phyloP scores from a whole-genome alignment of 1,140 invertebrate genomes.

The Helicorthomorpha holstii region DNA sequence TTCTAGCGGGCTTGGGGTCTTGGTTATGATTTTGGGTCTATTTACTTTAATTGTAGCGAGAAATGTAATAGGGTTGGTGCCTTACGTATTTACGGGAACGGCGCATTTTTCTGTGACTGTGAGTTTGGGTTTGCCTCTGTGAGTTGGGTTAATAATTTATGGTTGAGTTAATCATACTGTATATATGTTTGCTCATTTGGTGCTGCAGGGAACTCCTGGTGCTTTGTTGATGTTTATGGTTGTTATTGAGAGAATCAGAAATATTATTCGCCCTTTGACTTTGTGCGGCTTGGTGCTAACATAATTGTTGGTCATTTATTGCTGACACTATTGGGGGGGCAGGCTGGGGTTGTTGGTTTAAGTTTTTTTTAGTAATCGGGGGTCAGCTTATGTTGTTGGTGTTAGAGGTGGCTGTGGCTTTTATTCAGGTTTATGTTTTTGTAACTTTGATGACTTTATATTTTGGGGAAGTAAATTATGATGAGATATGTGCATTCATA shows the following conservation, averaged over 20 bases:
- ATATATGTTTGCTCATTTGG: slow-evolving; percentile 39
- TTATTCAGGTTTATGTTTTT: slow-evolving; percentile 39
- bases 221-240: slow-evolving; percentile 31
- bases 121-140: slow-evolving; percentile 34
- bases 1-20: slow-evolving; percentile 1
- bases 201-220: slow-evolving; percentile 36
- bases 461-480: too few relatives aligned
- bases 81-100: too few relatives aligned
- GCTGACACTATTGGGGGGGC: slow-evolving; percentile 32
- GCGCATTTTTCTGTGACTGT: slow-evolving; percentile 35
- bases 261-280: slow-evolving; percentile 42
- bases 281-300: slow-evolving; percentile 43
- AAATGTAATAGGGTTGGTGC: too few relatives aligned
- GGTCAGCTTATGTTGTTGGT: too few relatives aligned
- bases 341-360: too few relatives aligned
- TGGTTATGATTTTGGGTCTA: too few relatives aligned
- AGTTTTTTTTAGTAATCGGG: too few relatives aligned
- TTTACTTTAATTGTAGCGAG: too few relatives aligned
- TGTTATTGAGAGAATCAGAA: slow-evolving; percentile 28
- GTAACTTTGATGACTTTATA: slow-evolving; percentile 28
- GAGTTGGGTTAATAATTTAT: slow-evolving; percentile 38
- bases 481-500: slow-evolving; percentile 4
- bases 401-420: too few relatives aligned
- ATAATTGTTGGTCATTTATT: slow-evolving; percentile 48
- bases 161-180: slow-evolving; percentile 22